phyloP scores from a whole-genome alignment of 2,113 vertebrate species.

The Candoia aspera region DNA sequence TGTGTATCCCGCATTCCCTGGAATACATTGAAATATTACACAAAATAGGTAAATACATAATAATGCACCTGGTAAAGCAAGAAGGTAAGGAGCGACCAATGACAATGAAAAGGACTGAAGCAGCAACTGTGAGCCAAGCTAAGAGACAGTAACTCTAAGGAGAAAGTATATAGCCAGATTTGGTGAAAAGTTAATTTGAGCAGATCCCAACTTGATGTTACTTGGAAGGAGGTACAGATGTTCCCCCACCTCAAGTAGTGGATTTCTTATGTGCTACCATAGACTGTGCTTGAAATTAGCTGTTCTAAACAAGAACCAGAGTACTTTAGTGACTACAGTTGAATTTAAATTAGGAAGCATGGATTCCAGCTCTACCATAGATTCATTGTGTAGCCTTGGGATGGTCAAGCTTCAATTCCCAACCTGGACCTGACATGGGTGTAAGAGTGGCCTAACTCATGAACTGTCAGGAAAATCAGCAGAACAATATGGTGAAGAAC shows the following conservation, averaged over 20 bases:
- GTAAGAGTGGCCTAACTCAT: not conserved
- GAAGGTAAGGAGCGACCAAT: conserved; percentile 22
- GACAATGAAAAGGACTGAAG: conserved; percentile 46
- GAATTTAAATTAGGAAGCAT: not conserved
- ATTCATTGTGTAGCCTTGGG: not conserved
- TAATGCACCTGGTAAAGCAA: not conserved
- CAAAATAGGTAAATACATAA: conserved; percentile 18
- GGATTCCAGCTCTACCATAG: not conserved
- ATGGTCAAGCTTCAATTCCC: not conserved
- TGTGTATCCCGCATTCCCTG: conserved; percentile 72
- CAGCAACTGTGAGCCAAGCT: conserved; percentile 56
- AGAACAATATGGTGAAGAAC: not conserved
- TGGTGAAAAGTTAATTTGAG: conserved; percentile 43
- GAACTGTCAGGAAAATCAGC: not conserved
- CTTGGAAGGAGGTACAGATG: conserved; percentile 22
- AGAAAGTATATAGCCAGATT: conserved; percentile 49
- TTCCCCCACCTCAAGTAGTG: conserved; percentile 42
- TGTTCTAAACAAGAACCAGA: conserved; percentile 23
- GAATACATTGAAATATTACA: conserved; percentile 41
- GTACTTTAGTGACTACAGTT: not conserved
- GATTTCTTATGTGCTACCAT: conserved; percentile 52
- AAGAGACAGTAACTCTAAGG: conserved; percentile 35
- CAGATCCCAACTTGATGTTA: conserved; percentile 7
- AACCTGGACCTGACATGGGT: not conserved
- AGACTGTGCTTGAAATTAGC: conserved; percentile 43